A percentile compares a stretch with the other conserved stretches of the same genome.
phyloP scores from a whole-genome alignment of 2,888 invertebrate species.

The Trachelus tabidus region DNA sequence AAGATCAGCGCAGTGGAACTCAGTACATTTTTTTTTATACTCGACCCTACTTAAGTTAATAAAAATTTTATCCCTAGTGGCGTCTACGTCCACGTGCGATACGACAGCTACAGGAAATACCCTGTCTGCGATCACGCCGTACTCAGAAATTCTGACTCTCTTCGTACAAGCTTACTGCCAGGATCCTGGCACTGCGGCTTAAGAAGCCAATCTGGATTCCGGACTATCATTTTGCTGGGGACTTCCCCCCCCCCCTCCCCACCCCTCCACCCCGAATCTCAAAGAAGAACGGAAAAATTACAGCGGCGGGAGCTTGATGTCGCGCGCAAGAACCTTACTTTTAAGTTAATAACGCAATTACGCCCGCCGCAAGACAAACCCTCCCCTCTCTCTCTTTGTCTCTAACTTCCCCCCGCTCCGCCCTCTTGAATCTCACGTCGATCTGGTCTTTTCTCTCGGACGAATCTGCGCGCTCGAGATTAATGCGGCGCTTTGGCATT shows the following conservation, averaged over 20 bases:
- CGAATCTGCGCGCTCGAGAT: neutral
- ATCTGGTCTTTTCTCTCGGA: neutral
- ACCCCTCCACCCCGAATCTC: too few relatives aligned
- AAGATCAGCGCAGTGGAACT: neutral
- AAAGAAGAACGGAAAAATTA: neutral
- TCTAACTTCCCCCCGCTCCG: too few relatives aligned
- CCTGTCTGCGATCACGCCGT: neutral
- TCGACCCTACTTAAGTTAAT: neutral
- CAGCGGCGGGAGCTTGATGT: conserved; percentile 1
- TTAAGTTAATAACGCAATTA: conserved; percentile 58
- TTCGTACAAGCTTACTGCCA: neutral
- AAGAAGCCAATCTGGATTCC: conserved; percentile 21
- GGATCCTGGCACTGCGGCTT: neutral
- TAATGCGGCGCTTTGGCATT: neutral
- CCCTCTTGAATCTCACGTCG: neutral
- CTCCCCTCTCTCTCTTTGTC: neutral
- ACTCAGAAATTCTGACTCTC: neutral
- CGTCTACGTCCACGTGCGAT: neutral
- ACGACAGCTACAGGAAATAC: neutral
- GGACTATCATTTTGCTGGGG: conserved; percentile 27
- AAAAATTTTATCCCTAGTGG: neutral
- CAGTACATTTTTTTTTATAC: neutral
- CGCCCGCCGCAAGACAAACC: conserved; percentile 12
- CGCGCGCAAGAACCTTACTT: conserved; percentile 47
- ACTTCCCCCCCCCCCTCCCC: neutral